phyloP scores from a whole-genome alignment of 2,888 invertebrate genomes.

The Rutpela maculata region DNA sequence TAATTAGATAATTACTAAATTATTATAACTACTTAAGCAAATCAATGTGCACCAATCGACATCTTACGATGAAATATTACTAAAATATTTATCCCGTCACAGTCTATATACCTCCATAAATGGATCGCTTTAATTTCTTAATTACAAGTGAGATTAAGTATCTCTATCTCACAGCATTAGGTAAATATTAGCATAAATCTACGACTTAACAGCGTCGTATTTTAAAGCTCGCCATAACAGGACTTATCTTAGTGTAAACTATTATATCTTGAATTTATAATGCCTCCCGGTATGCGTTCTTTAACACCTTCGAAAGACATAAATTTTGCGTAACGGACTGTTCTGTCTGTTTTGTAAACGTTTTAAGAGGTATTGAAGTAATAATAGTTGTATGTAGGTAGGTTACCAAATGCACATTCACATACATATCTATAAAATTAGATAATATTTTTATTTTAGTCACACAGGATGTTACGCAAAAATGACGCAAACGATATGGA shows the following conservation, averaged over 20 bases:
- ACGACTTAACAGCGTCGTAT: neutral
- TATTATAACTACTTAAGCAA: neutral
- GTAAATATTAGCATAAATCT: slow-evolving; percentile 7
- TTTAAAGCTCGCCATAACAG: slow-evolving; percentile 4
- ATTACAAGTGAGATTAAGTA: neutral
- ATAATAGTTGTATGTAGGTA: neutral
- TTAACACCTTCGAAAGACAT: neutral
- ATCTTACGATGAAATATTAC: neutral
- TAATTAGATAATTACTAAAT: too few relatives aligned
- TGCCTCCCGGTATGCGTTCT: neutral
- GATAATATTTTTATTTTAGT: neutral
- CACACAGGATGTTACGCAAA: slow-evolving; percentile 2
- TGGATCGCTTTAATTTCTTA: slow-evolving; percentile 1
- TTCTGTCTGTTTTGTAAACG: slow-evolving; percentile 1
- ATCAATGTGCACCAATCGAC: neutral
- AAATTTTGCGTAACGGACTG: neutral
- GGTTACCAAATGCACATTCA: neutral
- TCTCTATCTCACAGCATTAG: neutral
- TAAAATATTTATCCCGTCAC: neutral
- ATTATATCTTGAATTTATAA: slow-evolving; percentile 6
- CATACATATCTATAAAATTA: neutral
- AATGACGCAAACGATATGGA: too few relatives aligned
- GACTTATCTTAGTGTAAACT: neutral
- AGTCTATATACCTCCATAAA: neutral
- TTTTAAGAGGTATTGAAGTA: neutral